Evolutionary conservation across 2,888 invertebrate species (phyloP).

Genomic region (Psylliodes chrysocephalus): DNA sequence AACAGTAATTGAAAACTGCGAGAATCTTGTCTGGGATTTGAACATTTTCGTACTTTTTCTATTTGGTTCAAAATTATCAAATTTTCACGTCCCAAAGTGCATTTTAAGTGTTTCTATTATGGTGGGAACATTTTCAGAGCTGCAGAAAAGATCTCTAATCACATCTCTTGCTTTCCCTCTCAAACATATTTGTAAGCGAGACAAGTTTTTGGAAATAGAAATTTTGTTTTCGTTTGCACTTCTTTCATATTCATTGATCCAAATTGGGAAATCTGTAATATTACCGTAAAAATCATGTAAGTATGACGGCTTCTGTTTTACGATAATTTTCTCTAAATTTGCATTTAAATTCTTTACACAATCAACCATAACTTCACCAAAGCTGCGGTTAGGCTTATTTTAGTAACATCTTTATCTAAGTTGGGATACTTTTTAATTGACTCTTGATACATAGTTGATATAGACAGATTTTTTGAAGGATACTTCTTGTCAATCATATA

Average conservation of each 20-base stretch:
- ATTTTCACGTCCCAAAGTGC: neutral
- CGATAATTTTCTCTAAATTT: neutral
- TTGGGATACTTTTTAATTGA: too few relatives aligned
- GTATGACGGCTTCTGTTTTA: conserved; percentile 11
- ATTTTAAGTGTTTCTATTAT: neutral
- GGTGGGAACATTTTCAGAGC: neutral
- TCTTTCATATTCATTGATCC: conserved; percentile 16
- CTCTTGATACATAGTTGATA: too few relatives aligned
- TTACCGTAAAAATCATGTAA: conserved; percentile 3
- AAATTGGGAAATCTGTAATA: neutral
- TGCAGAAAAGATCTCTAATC: neutral
- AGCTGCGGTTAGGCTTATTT: too few relatives aligned
- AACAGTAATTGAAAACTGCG: conserved; percentile 3
- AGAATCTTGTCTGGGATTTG: conserved; percentile 3
- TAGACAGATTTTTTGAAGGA: too few relatives aligned
- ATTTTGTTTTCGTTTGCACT: neutral
- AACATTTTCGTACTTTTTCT: neutral
- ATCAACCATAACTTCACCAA: neutral
- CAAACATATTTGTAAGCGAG: conserved; percentile 6
- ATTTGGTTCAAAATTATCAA: conserved; percentile 11
- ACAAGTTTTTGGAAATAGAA: conserved; percentile 1
- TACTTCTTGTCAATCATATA: too few relatives aligned
- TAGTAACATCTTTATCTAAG: too few relatives aligned
- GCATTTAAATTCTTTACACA: neutral
- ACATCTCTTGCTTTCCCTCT: conserved; percentile 1